Evolutionary conservation across 2,113 vertebrate species (phyloP).

Genomic region (Pedetes capensis): DNA sequence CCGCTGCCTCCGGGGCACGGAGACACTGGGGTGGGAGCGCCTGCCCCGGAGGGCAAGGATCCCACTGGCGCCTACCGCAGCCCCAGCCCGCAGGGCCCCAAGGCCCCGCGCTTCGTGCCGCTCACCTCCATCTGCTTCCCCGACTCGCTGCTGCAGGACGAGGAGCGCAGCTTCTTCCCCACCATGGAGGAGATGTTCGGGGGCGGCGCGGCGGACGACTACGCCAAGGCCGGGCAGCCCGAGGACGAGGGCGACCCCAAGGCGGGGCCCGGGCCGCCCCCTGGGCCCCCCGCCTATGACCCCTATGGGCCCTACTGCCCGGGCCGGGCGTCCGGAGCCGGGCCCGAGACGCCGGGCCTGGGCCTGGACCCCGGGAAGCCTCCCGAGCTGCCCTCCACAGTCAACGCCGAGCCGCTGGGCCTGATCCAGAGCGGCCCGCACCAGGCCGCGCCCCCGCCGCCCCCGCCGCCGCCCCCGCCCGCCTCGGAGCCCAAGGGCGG

Average conservation of each 20-base stretch:
- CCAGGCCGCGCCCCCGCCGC: not conserved
- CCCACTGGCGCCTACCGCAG: constrained; percentile 85
- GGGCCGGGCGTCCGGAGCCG: constrained; percentile 34
- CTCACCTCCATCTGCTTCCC: constrained; percentile 97
- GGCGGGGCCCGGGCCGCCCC: constrained; percentile 81
- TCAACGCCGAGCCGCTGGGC: constrained; percentile 93
- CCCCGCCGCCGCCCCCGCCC: not conserved
- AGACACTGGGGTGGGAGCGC: constrained; percentile 69
- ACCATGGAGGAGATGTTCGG: constrained; percentile 99
- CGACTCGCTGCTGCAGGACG: constrained; percentile 92
- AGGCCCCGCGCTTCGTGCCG: constrained; percentile 89
- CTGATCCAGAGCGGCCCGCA: constrained; percentile 90
- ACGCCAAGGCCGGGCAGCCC: constrained; percentile 86
- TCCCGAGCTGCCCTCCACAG: constrained; percentile 93
- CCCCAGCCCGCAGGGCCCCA: constrained; percentile 87
- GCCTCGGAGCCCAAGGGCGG: constrained; percentile 80
- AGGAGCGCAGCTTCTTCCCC: constrained; percentile 94
- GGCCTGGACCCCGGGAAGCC: constrained; percentile 90
- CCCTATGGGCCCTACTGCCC: constrained; percentile 73
- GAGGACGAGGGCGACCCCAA: constrained; percentile 85
- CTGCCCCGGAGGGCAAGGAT: constrained; percentile 84
- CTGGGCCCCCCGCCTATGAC: constrained; percentile 80
- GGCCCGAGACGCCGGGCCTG: constrained; percentile 69
- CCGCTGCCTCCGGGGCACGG: constrained; percentile 74
- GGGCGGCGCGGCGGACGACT: constrained; percentile 84